These are phyloP conservation scores for Shargacucullia verbasci DNA, from an alignment of 2,888 invertebrate genomes.

Conservation along the genomic window DNA sequence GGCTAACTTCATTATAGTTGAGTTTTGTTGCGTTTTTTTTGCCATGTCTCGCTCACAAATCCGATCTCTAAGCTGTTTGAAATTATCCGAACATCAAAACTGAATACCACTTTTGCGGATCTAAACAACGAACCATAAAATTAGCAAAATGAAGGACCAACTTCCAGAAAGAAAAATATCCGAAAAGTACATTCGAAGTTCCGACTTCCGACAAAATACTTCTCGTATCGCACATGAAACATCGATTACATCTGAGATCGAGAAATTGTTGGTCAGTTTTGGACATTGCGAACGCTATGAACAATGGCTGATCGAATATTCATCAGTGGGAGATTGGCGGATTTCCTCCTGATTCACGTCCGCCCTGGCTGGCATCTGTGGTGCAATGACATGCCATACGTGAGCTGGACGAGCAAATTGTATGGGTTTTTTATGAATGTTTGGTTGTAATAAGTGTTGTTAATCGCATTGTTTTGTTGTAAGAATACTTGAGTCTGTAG, in stretches of 20 bases:
- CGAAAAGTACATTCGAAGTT: too few relatives aligned
- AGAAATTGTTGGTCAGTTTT: constrained; percentile 42
- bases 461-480: neutral
- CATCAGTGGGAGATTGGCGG: constrained; percentile 70
- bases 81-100: too few relatives aligned
- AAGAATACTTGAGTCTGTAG: too few relatives aligned
- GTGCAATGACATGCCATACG: constrained; percentile 57
- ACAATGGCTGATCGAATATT: constrained; percentile 78
- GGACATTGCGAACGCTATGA: constrained; percentile 53
- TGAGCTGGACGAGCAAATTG: constrained; percentile 50
- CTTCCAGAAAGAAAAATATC: too few relatives aligned
- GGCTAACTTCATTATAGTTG: too few relatives aligned
- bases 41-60: too few relatives aligned
- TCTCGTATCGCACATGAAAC: constrained; percentile 29
- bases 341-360: constrained; percentile 75
- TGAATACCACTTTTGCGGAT: too few relatives aligned
- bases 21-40: too few relatives aligned
- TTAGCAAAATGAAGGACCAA: too few relatives aligned
- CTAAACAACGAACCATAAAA: too few relatives aligned
- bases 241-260: constrained; percentile 45
- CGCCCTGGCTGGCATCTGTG: constrained; percentile 40
- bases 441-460: neutral
- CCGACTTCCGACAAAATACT: neutral
- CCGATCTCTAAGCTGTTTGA: too few relatives aligned
- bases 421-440: constrained; percentile 17